These are phyloP conservation scores for Dusona sp. DNA, from an alignment of 2,888 invertebrate species.

Conservation along the genomic window DNA sequence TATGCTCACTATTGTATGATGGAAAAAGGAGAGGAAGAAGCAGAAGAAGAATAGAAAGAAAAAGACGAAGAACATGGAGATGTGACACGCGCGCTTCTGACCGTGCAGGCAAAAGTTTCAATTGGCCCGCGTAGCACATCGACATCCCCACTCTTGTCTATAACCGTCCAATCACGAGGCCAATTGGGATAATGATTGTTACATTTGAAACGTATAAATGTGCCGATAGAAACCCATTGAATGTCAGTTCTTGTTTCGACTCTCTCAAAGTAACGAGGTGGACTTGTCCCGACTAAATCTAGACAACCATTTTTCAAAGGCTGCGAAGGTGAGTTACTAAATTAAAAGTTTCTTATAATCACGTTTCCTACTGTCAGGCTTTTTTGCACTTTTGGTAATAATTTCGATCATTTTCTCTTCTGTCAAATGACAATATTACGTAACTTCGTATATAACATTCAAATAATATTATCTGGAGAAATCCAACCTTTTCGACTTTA, in stretches of 20 bases:
- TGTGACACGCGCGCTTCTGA: constrained; percentile 46
- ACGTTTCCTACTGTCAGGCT: background rate
- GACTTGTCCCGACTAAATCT: background rate
- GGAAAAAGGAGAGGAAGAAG: constrained; percentile 17
- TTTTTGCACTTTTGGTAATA: background rate
- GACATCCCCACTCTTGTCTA: constrained; percentile 51
- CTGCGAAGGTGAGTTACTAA: constrained; percentile 16
- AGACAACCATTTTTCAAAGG: background rate
- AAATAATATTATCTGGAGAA: background rate
- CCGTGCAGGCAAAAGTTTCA: constrained; percentile 56
- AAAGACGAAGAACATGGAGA: constrained; percentile 26
- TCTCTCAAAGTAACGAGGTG: constrained; percentile 62
- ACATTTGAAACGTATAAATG: constrained; percentile 84
- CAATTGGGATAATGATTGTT: constrained; percentile 81
- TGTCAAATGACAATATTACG: background rate
- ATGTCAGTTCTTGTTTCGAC: constrained; percentile 76
- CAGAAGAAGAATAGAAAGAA: constrained; percentile 20
- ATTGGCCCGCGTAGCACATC: constrained; percentile 65
- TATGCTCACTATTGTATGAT: background rate
- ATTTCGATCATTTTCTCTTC: background rate
- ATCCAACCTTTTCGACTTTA: background rate
- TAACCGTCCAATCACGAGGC: constrained; percentile 80
- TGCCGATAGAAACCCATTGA: constrained; percentile 78
- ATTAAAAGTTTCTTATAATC: background rate
- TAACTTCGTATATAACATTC: background rate